These are phyloP conservation scores for Drosophila borealis DNA, from an alignment of 2,888 invertebrate genomes.

Conservation along the genomic window DNA sequence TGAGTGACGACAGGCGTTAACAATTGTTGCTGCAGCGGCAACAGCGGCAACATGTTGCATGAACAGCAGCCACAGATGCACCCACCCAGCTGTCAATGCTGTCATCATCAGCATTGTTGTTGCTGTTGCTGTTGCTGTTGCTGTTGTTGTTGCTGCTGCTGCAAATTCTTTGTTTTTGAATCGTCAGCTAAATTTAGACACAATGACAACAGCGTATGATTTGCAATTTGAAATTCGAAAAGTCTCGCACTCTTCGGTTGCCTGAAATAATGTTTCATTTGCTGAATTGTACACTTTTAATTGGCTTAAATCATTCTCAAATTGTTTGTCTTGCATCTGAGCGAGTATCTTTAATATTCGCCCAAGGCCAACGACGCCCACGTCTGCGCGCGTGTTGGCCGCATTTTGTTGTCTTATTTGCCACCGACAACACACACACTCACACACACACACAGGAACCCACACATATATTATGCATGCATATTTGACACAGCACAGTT, in stretches of 20 bases:
- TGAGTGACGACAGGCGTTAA: not conserved
- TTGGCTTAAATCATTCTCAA: slow-evolving; percentile 77
- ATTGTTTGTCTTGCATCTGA: slow-evolving; percentile 64
- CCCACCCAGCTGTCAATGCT: slow-evolving; percentile 19
- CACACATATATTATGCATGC: slow-evolving; percentile 9
- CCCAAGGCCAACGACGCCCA: slow-evolving; percentile 66
- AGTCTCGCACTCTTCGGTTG: slow-evolving; percentile 31
- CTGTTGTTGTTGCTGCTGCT: slow-evolving; percentile 25
- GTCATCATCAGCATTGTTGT: slow-evolving; percentile 27
- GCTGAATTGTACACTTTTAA: slow-evolving; percentile 58
- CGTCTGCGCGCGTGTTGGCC: slow-evolving; percentile 67
- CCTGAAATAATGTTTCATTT: slow-evolving; percentile 2
- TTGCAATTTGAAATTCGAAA: slow-evolving; percentile 51
- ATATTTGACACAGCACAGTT: not conserved
- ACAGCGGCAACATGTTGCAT: slow-evolving; percentile 47
- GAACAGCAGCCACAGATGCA: slow-evolving; percentile 19
- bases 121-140: slow-evolving; percentile 14
- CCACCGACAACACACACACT: not conserved
- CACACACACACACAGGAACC: not conserved
- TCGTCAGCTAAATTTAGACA: slow-evolving; percentile 66
- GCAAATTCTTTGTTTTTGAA: slow-evolving; percentile 60
- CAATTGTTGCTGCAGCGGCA: not conserved
- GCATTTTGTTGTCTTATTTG: slow-evolving; percentile 64
- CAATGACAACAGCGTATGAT: slow-evolving; percentile 72
- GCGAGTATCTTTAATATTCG: slow-evolving; percentile 25